These are phyloP conservation scores for Neoarius graeffei DNA, from an alignment of 2,113 vertebrate genomes.

Conservation along the genomic window DNA sequence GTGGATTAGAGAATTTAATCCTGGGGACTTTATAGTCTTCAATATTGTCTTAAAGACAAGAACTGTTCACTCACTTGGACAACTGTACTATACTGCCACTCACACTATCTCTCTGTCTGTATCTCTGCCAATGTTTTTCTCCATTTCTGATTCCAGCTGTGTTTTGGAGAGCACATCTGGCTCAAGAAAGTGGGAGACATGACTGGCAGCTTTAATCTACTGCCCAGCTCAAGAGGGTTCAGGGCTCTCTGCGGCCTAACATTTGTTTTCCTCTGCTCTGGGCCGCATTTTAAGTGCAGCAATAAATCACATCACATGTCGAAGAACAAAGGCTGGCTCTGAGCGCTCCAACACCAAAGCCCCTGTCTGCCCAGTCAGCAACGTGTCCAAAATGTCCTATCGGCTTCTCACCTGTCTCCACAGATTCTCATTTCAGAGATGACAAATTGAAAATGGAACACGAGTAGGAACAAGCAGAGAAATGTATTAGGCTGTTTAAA, in stretches of 20 bases:
- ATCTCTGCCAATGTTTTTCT: conserved; percentile 19
- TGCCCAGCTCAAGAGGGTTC: conserved; percentile 40
- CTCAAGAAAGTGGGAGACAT: conserved; percentile 4
- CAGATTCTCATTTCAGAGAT: conserved; percentile 33
- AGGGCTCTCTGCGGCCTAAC: conserved; percentile 33
- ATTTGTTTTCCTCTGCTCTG: conserved; percentile 60
- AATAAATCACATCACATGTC: conserved; percentile 68
- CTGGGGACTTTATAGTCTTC: background rate
- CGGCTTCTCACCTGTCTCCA: conserved; percentile 52
- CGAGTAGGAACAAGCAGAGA: background rate
- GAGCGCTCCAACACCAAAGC: conserved; percentile 44
- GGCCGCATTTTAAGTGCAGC: conserved; percentile 72
- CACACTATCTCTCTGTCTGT: background rate
- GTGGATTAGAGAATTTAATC: background rate
- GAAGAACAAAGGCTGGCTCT: conserved; percentile 45
- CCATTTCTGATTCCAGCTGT: conserved; percentile 26
- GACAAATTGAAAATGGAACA: conserved; percentile 28
- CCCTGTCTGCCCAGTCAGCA: conserved; percentile 56
- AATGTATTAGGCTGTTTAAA: conserved; percentile 4
- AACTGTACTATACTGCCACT: background rate
- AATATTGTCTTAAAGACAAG: background rate
- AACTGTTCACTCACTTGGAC: conserved; percentile 5
- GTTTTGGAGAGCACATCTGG: conserved; percentile 27
- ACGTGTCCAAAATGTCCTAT: conserved; percentile 47
- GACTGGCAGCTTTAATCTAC: conserved; percentile 51